Conservation (phyloP, 2,113 vertebrate genomes). For the Antennarius striatus region DNA sequence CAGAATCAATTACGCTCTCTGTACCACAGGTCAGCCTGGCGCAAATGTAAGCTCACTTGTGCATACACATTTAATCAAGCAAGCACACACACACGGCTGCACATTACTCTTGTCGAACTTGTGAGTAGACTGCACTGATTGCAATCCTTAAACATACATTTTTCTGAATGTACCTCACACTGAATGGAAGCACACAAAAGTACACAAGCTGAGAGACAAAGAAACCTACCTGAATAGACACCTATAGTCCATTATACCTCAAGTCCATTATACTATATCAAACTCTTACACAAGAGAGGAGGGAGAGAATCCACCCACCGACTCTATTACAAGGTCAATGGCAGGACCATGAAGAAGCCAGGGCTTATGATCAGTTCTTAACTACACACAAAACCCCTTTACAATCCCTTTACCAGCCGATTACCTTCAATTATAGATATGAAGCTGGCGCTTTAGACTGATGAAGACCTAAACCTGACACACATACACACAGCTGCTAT, state of each 20-base stretch:
- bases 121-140: constrained; percentile 7
- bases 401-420: constrained; percentile 69
- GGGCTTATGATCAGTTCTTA: constrained; percentile 57
- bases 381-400: constrained; percentile 53
- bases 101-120: not conserved
- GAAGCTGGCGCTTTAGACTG: constrained; percentile 47
- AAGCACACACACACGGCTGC: not conserved
- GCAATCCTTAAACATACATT: constrained; percentile 12
- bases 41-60: constrained; percentile 41
- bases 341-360: constrained; percentile 53
- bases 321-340: constrained; percentile 67
- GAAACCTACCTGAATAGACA: constrained; percentile 24
- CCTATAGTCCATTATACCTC: constrained; percentile 67
- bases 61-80: constrained; percentile 46
- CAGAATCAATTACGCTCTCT: constrained; percentile 71
- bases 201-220: constrained; percentile 31
- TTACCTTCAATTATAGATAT: constrained; percentile 73
- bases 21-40: constrained; percentile 57
- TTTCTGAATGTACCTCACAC: no score
- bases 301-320: constrained; percentile 20
- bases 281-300: constrained; percentile 46
- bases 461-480: constrained; percentile 59
- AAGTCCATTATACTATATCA: constrained; percentile 64
- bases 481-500: constrained; percentile 44
- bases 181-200: not conserved